phyloP scores from a whole-genome alignment of 2,797 vertebrate genomes.

The Oryzias dopingdopingensis region DNA sequence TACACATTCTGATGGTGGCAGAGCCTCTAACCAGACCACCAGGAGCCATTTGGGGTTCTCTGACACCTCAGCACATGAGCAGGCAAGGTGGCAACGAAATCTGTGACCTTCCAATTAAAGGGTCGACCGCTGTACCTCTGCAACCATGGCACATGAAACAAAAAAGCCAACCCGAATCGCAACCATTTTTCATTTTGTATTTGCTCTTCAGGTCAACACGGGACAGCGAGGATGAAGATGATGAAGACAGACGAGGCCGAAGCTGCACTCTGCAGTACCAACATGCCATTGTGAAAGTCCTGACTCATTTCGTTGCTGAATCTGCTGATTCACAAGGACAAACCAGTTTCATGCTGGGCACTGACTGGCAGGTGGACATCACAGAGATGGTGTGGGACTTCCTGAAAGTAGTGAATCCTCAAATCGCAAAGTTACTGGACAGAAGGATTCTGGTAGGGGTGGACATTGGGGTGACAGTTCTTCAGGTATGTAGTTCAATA shows the following conservation, averaged over 20 bases:
- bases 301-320: conserved; percentile 91
- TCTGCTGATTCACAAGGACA: conserved; percentile 80
- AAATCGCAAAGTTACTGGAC: conserved; percentile 83
- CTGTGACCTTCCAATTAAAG: too few species aligned
- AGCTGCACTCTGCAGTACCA: conserved; percentile 92
- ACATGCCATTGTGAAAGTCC: conserved; percentile 87
- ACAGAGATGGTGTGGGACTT: conserved; percentile 90
- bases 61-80: too few species aligned
- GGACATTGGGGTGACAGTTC: conserved; percentile 88
- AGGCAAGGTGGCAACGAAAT: too few species aligned
- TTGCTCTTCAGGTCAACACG: conserved; percentile 76
- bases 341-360: conserved; percentile 83
- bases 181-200: neutral
- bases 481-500: conserved; percentile 80
- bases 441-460: conserved; percentile 84
- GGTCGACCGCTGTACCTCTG: too few species aligned
- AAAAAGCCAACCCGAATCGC: too few species aligned
- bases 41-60: too few species aligned
- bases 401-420: conserved; percentile 87
- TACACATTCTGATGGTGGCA: too few species aligned
- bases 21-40: too few species aligned
- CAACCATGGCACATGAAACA: too few species aligned
- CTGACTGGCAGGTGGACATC: conserved; percentile 93
- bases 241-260: conserved; percentile 84
- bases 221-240: conserved; percentile 92